Conservation (phyloP, 2,888 invertebrate species). For the Odontomyia ornata region DNA sequence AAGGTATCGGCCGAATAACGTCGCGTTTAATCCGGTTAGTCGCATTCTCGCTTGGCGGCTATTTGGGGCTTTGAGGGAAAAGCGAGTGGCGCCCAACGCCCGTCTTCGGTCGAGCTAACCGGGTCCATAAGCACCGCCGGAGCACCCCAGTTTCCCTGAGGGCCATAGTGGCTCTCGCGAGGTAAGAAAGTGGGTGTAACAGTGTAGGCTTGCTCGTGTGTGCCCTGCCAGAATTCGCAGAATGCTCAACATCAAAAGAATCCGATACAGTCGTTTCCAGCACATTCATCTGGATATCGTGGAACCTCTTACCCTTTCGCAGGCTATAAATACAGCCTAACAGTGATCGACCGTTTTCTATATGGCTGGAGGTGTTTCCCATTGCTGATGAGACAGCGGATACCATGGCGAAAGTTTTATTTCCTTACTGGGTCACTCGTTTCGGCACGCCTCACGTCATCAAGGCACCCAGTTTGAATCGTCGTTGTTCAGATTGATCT, state of each 20-base stretch:
- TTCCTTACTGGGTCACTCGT: not conserved
- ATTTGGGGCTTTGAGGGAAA: too few species aligned
- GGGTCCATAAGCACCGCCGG: too few species aligned
- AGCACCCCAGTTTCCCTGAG: too few species aligned
- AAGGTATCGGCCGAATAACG: too few species aligned
- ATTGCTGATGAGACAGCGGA: not conserved
- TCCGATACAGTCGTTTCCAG: not conserved
- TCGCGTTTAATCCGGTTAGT: too few species aligned
- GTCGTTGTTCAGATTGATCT: not conserved
- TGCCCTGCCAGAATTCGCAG: not conserved
- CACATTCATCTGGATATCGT: not conserved
- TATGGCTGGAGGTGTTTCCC: not conserved
- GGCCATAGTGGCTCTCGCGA: too few species aligned
- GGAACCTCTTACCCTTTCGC: not conserved
- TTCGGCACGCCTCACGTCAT: not conserved
- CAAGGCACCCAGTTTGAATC: constrained; percentile 15
- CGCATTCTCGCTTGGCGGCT: too few species aligned
- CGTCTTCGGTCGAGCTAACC: too few species aligned
- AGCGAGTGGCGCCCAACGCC: too few species aligned
- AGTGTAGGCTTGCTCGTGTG: not conserved
- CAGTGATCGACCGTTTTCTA: not conserved
- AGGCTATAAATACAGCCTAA: not conserved
- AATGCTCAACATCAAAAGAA: not conserved
- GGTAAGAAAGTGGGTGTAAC: too few species aligned
- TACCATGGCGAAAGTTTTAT: not conserved